Evolutionary conservation across 2,113 vertebrate species (phyloP).

Genomic region (Gobiocypris rarus): DNA sequence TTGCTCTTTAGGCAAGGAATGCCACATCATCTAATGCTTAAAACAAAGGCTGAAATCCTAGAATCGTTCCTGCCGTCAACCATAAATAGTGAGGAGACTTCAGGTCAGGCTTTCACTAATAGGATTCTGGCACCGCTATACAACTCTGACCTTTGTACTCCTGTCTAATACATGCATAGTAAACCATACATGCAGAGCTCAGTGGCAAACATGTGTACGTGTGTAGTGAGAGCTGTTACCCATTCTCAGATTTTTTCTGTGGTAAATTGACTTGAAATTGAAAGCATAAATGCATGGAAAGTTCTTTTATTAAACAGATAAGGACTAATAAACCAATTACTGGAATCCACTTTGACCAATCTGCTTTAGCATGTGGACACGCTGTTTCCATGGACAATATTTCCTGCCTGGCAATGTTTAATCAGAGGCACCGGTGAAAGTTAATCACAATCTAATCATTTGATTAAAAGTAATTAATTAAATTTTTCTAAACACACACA

Average conservation of each 20-base stretch:
- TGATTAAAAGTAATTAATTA: constrained; percentile 11
- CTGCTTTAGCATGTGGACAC: background rate
- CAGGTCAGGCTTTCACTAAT: constrained; percentile 56
- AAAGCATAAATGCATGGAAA: background rate
- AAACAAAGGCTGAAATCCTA: background rate
- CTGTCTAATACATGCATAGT: background rate
- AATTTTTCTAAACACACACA: background rate
- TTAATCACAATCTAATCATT: background rate
- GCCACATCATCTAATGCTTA: background rate
- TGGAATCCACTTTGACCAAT: background rate
- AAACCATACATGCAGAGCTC: background rate
- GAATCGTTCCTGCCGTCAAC: constrained; percentile 1
- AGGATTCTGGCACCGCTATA: constrained; percentile 30
- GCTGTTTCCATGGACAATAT: background rate
- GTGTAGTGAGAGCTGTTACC: background rate
- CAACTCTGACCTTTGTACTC: background rate
- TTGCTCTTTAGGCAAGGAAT: background rate
- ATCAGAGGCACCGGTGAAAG: background rate
- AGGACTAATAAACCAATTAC: background rate
- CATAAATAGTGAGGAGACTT: constrained; percentile 49
- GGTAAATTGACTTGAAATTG: background rate
- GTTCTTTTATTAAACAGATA: background rate
- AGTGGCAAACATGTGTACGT: background rate
- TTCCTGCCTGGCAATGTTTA: background rate
- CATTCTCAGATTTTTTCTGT: background rate